Evolutionary conservation across 2,888 invertebrate species (phyloP), one percentile per base, ranked within the genome.

Genomic region (Phyto melanocephala): DNA sequence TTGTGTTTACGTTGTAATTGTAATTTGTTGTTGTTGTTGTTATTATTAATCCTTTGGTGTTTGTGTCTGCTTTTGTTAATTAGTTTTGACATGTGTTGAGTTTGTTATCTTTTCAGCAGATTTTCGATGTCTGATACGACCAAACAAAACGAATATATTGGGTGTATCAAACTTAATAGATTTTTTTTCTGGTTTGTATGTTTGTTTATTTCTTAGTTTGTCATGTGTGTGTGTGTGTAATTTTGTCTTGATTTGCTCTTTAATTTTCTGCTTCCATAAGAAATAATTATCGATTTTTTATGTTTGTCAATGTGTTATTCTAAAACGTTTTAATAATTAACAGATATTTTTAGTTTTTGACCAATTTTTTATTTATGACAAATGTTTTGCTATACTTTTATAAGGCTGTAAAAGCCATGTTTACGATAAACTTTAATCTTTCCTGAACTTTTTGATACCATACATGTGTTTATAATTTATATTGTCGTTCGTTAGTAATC

Each of bases 41-140:
- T 62, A 6, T 50, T 70, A 56, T 72, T 56, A 60, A 70, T 75
- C 80, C 70, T 77, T 28, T 77, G 76, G 68, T 78, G 75, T 80
- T 77, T 80, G 81, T 80, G 77, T 80, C 74, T 82, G 78, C 68
- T 78, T 82, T 78, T 82, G 82, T 84, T 84, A 83, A 81, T 83
- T 80, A 84, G 83, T 83, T 84, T 83, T 77, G 79, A 81, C 84
- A 81, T 81, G 74, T 81, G 81, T 84, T 80, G 79, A 81, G 67
- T 81, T 84, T 80, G 79, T 81, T 84, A 84, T 81, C 83, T 80
- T 63, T 80, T 65, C 54, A 65, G 52, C 50, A 68, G 80, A 80
- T 83, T 83, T 83, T 47, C 58, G 37, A 76, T 76, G 79, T 76
- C 67, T 72, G 82, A 82, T 82, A 71, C 50, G 42, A 35, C 13